Evolutionary conservation across 2,888 invertebrate species (phyloP), one percentile per base, ranked within the genome.

Genomic region (Poecilus cupreus): DNA sequence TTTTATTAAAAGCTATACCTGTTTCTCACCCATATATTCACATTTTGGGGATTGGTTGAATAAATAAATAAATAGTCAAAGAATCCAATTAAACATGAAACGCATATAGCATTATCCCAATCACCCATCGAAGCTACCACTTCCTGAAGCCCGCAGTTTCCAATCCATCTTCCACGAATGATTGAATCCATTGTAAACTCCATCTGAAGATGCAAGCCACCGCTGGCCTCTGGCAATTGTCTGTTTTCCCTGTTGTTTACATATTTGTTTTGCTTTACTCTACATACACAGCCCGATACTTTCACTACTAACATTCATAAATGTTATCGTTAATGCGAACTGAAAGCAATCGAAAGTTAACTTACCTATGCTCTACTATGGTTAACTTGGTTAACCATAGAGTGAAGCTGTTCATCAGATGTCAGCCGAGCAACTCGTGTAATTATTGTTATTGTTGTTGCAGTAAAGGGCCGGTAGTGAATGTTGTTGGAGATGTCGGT

Each of bases 261-360:
- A 26, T 60, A 26, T 60, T 60, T 60, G 60, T 60, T 60, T 54
- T 54, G 22, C 22, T 22, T 22, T 54, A 18, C 11, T 54, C 26
- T 60, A n/a, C 11, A 60, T 60, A n/a, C 24, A 60, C 26, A 60
- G 22, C 60, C n/a, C 24, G 11, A 11, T 68, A 18, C 64, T 68
- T 37, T 68, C 64, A 37, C 64, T 18, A 18, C 11, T 37, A 16
- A 68, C 64, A 37, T 68, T 68, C 18, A 68, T 37, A 39, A 68
- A 68, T 68, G 64, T 37, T 68, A 68, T 68, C 32, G 37, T 18
- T 32, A 68, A 68, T 68, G 18, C 64, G 18, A 60, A 68, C 64
- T 68, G 37, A 37, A 68, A 68, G 64, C 18, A 68, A 68, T 68
- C 37, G 64, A 68, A 68, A 68, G 64, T 68, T 68, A 68, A 68